A percentile compares a stretch with the other conserved stretches of the same genome.
phyloP scores from a whole-genome alignment of 2,888 invertebrate species.

The Drosophila affinis region DNA sequence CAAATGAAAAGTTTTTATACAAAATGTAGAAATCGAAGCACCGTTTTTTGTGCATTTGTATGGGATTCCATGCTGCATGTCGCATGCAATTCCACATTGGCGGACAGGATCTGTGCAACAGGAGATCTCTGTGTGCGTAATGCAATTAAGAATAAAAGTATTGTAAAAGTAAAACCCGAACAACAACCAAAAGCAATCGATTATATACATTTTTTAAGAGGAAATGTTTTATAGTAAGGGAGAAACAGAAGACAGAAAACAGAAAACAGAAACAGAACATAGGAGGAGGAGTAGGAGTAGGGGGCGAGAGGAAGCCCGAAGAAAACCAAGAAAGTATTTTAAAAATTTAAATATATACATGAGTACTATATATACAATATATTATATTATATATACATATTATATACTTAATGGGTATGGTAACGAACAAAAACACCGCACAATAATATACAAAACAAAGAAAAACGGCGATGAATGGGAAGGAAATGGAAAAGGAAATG shows the following conservation, averaged over 20 bases:
- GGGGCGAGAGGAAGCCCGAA: constrained; percentile 32
- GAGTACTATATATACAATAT: constrained; percentile 72
- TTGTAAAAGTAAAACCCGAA: constrained; percentile 46
- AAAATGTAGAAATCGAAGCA: constrained; percentile 38
- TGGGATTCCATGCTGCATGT: background rate
- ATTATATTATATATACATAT: constrained; percentile 63
- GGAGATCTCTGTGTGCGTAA: background rate
- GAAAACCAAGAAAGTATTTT: constrained; percentile 73
- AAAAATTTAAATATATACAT: constrained; percentile 77
- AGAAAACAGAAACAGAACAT: constrained; percentile 21
- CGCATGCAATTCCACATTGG: background rate
- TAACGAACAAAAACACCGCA: constrained; percentile 81
- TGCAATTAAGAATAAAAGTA: constrained; percentile 15
- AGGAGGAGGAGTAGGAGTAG: constrained; percentile 33
- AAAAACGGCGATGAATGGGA: constrained; percentile 22
- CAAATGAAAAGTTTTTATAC: constrained; percentile 51
- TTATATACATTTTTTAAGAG: constrained; percentile 70
- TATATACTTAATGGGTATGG: constrained; percentile 73
- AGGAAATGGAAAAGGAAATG: constrained; percentile 27
- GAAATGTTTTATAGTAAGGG: constrained; percentile 69
- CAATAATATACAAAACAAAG: constrained; percentile 79
- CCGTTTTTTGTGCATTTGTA: constrained; percentile 55
- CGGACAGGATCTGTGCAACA: constrained; percentile 2
- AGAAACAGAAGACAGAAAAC: constrained; percentile 38
- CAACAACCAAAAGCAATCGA: constrained; percentile 76